A percentile compares a stretch with the other conserved stretches of the same genome.
Evolutionary conservation across 1,140 invertebrate genomes (phyloP).

Genomic region (Penaeus vannamei): DNA sequence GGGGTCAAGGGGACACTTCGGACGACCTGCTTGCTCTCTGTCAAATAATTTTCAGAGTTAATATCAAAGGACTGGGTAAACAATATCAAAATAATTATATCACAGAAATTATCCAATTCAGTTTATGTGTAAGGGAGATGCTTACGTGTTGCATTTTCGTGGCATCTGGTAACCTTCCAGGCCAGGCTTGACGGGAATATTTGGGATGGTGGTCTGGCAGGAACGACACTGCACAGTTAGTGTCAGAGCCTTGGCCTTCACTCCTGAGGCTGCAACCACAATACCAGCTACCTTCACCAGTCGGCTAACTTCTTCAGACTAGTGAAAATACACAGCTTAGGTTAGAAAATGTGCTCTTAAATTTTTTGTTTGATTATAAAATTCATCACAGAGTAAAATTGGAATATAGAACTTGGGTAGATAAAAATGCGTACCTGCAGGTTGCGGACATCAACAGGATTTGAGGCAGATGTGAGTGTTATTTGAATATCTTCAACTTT

Average conservation of each 20-base stretch:
- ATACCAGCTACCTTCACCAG: conserved; percentile 97
- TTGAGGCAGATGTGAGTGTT: conserved; percentile 86
- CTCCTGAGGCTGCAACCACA: conserved; percentile 92
- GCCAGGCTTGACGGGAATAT: conserved; percentile 93
- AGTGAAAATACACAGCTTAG: conserved; percentile 71
- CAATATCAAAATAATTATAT: conserved; percentile 37
- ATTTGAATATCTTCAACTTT: conserved; percentile 96
- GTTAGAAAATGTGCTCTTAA: neutral
- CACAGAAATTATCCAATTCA: conserved; percentile 21
- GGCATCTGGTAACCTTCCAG: conserved; percentile 98
- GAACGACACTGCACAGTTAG: conserved; percentile 97
- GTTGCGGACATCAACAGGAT: conserved; percentile 85
- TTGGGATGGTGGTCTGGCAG: conserved; percentile 90
- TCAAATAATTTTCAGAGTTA: conserved; percentile 69
- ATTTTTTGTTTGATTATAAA: neutral
- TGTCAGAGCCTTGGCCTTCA: conserved; percentile 94
- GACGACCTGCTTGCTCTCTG: conserved; percentile 88
- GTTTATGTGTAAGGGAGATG: neutral
- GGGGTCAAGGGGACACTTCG: conserved; percentile 96
- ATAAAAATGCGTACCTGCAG: conserved; percentile 81
- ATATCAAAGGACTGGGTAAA: neutral
- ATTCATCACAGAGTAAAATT: neutral
- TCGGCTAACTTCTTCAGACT: conserved; percentile 94
- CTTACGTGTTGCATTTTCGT: conserved; percentile 92
- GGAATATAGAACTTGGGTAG: neutral